phyloP scores from a whole-genome alignment of 2,888 invertebrate genomes.

The Encarsia formosa region DNA sequence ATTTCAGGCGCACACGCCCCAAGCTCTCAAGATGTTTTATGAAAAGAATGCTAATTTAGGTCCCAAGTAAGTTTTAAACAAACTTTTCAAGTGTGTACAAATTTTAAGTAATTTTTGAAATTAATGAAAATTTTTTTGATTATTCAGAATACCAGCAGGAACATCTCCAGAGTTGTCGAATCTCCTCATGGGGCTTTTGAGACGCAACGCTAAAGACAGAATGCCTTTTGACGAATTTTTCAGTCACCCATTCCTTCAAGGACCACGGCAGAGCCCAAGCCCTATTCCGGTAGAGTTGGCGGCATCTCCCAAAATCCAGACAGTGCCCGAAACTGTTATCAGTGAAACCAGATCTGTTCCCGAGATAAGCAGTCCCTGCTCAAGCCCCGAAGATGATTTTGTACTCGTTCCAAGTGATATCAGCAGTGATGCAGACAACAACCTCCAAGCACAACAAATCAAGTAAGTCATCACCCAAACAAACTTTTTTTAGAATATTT shows the following conservation, averaged over 20 bases:
- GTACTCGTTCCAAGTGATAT: constrained; percentile 48
- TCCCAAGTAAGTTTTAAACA: constrained; percentile 69
- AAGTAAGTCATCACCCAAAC: constrained; percentile 34
- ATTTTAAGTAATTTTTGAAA: neutral
- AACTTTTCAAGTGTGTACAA: too few species aligned
- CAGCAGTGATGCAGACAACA: constrained; percentile 49
- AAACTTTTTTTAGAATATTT: neutral
- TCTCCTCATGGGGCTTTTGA: constrained; percentile 79
- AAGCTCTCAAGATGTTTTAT: constrained; percentile 93
- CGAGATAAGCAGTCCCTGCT: constrained; percentile 46
- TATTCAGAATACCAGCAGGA: constrained; percentile 82
- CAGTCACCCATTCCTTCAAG: constrained; percentile 84
- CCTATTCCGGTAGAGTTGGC: constrained; percentile 48
- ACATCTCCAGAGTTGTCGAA: constrained; percentile 87
- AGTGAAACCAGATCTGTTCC: constrained; percentile 36
- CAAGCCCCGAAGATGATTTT: constrained; percentile 51
- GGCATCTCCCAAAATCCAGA: constrained; percentile 42
- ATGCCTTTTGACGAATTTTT: constrained; percentile 97
- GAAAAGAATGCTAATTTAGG: constrained; percentile 89
- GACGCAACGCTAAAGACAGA: constrained; percentile 89
- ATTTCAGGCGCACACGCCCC: constrained; percentile 96
- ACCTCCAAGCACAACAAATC: constrained; percentile 40
- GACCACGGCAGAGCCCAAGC: constrained; percentile 53
- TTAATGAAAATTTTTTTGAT: constrained; percentile 12
- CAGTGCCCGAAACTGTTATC: constrained; percentile 35